Percentiles rank a stretch among this genome's conserved stretches.
These are phyloP conservation scores for Clupea harengus DNA, from an alignment of 2,113 vertebrate genomes.

Conservation along the genomic window DNA sequence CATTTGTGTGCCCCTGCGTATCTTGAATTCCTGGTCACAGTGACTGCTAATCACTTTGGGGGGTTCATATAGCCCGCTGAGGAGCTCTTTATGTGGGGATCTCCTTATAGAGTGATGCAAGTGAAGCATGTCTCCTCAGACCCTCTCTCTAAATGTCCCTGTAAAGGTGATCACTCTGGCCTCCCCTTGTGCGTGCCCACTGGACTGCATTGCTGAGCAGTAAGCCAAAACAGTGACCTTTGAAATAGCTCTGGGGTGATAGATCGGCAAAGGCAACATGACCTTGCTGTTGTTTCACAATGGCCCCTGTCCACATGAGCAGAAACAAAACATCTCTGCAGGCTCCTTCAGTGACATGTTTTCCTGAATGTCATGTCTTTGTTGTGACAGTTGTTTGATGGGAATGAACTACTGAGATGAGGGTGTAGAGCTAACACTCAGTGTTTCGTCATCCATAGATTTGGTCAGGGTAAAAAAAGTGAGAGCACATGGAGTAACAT, in stretches of 20 bases:
- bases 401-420: neutral
- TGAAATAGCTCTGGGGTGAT: constrained; percentile 24
- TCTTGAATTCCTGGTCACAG: constrained; percentile 45
- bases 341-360: neutral
- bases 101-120: constrained; percentile 36
- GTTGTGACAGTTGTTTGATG: neutral
- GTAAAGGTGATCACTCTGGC: constrained; percentile 34
- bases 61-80: constrained; percentile 35
- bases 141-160: constrained; percentile 33
- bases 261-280: constrained; percentile 23
- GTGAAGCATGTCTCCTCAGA: constrained; percentile 36
- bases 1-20: constrained; percentile 31
- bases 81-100: constrained; percentile 31
- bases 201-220: constrained; percentile 33
- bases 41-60: constrained; percentile 37
- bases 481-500: too few relatives aligned
- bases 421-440: neutral
- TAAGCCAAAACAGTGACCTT: constrained; percentile 38
- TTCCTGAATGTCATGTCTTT: neutral
- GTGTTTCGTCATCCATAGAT: too few relatives aligned
- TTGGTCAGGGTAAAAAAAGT: too few relatives aligned
- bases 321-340: neutral
- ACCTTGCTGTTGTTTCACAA: constrained; percentile 11
- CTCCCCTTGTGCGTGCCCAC: constrained; percentile 14
- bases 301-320: neutral